Evolutionary conservation across 2,888 invertebrate species (phyloP).

Genomic region (Eristalis arbustorum): DNA sequence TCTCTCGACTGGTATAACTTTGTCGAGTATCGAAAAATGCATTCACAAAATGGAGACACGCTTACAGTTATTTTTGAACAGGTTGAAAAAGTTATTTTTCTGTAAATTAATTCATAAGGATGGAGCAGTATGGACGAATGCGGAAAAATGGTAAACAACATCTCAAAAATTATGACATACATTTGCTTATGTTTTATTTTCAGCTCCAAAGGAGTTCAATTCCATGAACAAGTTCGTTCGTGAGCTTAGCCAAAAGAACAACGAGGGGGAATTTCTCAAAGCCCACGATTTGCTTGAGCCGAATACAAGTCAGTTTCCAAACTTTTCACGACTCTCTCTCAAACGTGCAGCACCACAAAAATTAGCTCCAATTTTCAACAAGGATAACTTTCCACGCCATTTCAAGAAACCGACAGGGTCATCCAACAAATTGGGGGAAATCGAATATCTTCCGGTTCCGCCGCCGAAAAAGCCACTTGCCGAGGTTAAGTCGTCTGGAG

Average conservation of each 20-base stretch:
- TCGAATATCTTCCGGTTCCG: slow-evolving; percentile 41
- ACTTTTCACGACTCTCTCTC: slow-evolving; percentile 34
- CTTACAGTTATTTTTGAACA: neutral
- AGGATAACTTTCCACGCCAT: slow-evolving; percentile 26
- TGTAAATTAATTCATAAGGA: neutral
- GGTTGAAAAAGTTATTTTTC: slow-evolving; percentile 11
- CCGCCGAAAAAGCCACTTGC: neutral
- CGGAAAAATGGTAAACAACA: slow-evolving; percentile 73
- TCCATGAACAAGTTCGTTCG: slow-evolving; percentile 53
- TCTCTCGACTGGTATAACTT: slow-evolving; percentile 1
- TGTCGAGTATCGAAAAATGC: neutral
- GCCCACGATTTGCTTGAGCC: slow-evolving; percentile 23
- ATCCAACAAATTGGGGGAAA: neutral
- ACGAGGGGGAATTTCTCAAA: slow-evolving; percentile 13
- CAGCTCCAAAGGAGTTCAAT: slow-evolving; percentile 39
- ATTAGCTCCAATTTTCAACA: slow-evolving; percentile 56
- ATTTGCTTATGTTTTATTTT: neutral
- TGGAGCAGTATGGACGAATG: slow-evolving; percentile 67
- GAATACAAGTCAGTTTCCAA: slow-evolving; percentile 30
- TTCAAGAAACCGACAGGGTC: slow-evolving; percentile 18
- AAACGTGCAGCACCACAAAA: slow-evolving; percentile 27
- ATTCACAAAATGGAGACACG: neutral
- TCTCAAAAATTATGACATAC: neutral
- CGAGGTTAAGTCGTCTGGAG: neutral
- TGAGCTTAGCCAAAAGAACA: slow-evolving; percentile 19